Evolutionary conservation across 2,888 invertebrate species (phyloP), one percentile per base, ranked within the genome.

Genomic region (Augochlorella aurata): DNA sequence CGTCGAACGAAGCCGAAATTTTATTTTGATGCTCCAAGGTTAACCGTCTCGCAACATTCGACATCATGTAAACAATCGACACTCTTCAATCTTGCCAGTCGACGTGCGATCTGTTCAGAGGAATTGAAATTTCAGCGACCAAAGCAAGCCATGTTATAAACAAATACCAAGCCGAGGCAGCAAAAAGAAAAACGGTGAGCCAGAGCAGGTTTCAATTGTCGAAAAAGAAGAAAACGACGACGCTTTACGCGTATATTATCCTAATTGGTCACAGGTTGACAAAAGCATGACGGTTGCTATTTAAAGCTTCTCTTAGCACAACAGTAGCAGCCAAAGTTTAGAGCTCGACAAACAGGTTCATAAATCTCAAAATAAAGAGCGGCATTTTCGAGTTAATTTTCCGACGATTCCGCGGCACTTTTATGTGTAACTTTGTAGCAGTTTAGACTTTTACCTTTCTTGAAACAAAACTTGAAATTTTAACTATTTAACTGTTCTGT

Each of bases 281-380:
- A 77, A 77, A 74, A 67, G 61, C 76, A 63, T 21, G n/a, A 58
- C 68, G 70, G 84, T 80, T 80, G 79, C 82, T 75, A 78, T 47
- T 82, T 69, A 58, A 65, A 63, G 44, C 12, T 47, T 66, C 38
- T 66, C 67, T 72, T 72, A 58, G 24, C 58, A 58, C 12, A 14
- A 14, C 58, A 29, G 58, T 72, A 58, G 45, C 16, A 47, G 16
- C 47, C 21, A 49, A 24, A n/a, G 7, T 16, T 49, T 14, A n/a
- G 4, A 24, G 61, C 38, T 45, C 16, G 12, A 58, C 5, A 24
- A 79, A 72, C 63, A 72, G 8, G 16, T 52, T 12, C 44, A 79
- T 71, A 77, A 79, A 80, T 80, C 45, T 49, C 21, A 2, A 24
- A 24, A 45, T 24, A 72, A 47, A 66, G 45, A 58, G 47, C 50